Evolutionary conservation across 1,140 invertebrate species (phyloP).

Genomic region (Anadara kagoshimensis): DNA sequence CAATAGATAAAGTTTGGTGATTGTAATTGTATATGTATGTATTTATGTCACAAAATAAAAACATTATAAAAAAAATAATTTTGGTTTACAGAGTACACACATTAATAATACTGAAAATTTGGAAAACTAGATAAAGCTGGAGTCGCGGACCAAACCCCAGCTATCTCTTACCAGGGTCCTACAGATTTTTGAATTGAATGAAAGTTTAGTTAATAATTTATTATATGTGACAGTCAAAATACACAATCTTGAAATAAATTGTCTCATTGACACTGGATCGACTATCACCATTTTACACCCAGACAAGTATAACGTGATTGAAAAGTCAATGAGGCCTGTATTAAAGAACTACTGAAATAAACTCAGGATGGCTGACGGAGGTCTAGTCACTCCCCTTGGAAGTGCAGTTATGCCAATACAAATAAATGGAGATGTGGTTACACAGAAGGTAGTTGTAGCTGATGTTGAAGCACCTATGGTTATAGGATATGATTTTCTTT

Average conservation of each 20-base stretch:
- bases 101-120: too few species aligned
- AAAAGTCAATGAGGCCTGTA: background rate
- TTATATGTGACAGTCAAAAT: background rate
- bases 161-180: background rate
- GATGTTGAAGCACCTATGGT: slow-evolving; percentile 1
- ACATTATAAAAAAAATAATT: too few species aligned
- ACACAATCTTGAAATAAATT: background rate
- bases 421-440: background rate
- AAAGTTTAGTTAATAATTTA: background rate
- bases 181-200: background rate
- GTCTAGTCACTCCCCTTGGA: background rate
- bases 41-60: too few species aligned
- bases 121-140: background rate
- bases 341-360: background rate
- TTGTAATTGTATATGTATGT: too few species aligned
- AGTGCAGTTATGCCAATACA: background rate
- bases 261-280: slow-evolving; percentile 6
- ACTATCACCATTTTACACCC: slow-evolving; percentile 4
- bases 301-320: background rate
- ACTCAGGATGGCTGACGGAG: background rate
- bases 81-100: too few species aligned
- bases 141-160: background rate
- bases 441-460: background rate
- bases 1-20: too few species aligned
- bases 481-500: slow-evolving; percentile 4